phyloP scores from a whole-genome alignment of 2,888 invertebrate genomes.

The Neoaliturus tenellus region DNA sequence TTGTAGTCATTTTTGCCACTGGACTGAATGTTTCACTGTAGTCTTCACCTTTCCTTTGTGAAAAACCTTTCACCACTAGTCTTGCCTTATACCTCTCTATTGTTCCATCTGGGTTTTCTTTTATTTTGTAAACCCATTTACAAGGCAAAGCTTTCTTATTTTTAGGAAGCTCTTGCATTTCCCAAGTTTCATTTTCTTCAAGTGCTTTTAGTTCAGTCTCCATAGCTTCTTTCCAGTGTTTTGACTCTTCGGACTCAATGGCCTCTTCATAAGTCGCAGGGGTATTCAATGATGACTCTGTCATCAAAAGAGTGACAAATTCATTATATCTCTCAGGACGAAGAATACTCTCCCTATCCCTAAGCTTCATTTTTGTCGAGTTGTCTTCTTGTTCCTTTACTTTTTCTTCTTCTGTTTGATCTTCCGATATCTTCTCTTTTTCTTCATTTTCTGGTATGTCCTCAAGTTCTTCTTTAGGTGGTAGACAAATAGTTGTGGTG shows the following conservation, averaged over 20 bases:
- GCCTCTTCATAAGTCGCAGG: slow-evolving; percentile 4
- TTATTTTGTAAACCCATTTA: background rate
- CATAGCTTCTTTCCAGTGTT: background rate
- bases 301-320: background rate
- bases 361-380: slow-evolving; percentile 2
- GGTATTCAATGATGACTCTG: background rate
- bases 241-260: background rate
- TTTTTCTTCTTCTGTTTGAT: background rate
- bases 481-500: background rate
- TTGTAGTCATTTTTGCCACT: too few relatives aligned
- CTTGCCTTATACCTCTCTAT: background rate
- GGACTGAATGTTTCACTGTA: slow-evolving; percentile 28
- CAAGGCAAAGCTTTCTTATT: slow-evolving; percentile 20
- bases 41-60: slow-evolving; percentile 6
- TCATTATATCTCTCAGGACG: slow-evolving; percentile 9
- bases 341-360: slow-evolving; percentile 24
- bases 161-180: background rate
- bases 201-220: too few relatives aligned
- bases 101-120: slow-evolving; percentile 29
- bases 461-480: too few relatives aligned
- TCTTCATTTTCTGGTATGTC: too few relatives aligned
- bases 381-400: background rate
- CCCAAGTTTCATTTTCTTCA: slow-evolving; percentile 28
- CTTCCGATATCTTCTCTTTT: too few relatives aligned
- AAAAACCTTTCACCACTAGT: slow-evolving; percentile 12